These are phyloP conservation scores for Yponomeuta evonymella DNA, from an alignment of 2,888 invertebrate genomes.

Conservation along the genomic window DNA sequence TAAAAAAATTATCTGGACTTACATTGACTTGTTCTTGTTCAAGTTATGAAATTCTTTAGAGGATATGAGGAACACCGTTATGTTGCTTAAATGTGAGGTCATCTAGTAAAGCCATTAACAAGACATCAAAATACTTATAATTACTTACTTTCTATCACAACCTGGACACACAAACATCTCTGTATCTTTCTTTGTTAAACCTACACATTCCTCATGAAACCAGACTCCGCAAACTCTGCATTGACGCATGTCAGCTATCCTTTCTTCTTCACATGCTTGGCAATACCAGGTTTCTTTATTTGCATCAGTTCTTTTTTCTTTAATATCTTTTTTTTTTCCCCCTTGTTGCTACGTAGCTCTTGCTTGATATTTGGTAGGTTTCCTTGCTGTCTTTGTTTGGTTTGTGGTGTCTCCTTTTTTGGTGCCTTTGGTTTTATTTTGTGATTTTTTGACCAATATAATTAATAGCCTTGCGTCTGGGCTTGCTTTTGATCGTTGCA, in stretches of 20 bases:
- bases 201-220: constrained; percentile 18
- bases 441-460: constrained; percentile 11
- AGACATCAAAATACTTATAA: too few species aligned
- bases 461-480: constrained; percentile 8
- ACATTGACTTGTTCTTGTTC: too few species aligned
- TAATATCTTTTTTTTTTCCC: constrained; percentile 1
- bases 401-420: background rate
- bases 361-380: background rate
- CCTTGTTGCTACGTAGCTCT: background rate
- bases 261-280: constrained; percentile 11
- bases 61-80: too few species aligned
- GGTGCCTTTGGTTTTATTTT: constrained; percentile 4
- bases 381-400: constrained; percentile 1
- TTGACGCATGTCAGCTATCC: constrained; percentile 16
- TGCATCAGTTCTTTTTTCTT: background rate
- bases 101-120: too few species aligned
- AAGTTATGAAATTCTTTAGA: too few species aligned
- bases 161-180: constrained; percentile 16
- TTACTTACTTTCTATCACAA: background rate
- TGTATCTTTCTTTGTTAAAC: constrained; percentile 14
- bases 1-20: too few species aligned
- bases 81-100: too few species aligned
- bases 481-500: constrained; percentile 8
- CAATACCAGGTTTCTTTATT: constrained; percentile 16
- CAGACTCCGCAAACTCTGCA: constrained; percentile 14